Conservation (phyloP, 2,797 vertebrate genomes). For the Chelidonichthys spinosus region DNA sequence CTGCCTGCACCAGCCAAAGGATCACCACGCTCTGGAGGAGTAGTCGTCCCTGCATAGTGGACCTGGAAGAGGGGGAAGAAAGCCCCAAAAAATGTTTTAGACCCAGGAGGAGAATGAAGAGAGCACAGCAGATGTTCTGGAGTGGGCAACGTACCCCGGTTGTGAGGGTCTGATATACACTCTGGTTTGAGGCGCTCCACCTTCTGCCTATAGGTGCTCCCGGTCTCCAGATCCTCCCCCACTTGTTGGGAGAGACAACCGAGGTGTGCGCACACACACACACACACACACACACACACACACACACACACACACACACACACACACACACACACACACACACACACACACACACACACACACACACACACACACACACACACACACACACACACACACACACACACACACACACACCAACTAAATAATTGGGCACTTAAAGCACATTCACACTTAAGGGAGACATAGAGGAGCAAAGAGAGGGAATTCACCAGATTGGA, state of each 20-base stretch:
- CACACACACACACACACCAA: conserved; percentile 55
- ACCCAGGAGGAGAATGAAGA: conserved; percentile 36
- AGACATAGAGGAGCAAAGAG: conserved; percentile 56
- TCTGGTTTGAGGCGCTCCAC: conserved; percentile 66
- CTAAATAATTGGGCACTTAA: conserved; percentile 71
- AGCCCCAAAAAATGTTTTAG: neutral
- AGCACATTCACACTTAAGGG: conserved; percentile 71
- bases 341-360: conserved; percentile 49
- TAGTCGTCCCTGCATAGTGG: conserved; percentile 72
- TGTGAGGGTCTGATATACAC: conserved; percentile 73
- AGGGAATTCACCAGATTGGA: conserved; percentile 44
- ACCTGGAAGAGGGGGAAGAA: conserved; percentile 31
- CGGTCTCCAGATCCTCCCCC: conserved; percentile 35
- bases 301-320: conserved; percentile 56
- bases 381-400: conserved; percentile 54
- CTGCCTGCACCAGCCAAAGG: conserved; percentile 74
- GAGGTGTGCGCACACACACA: conserved; percentile 46
- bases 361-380: conserved; percentile 56
- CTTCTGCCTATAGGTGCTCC: conserved; percentile 42
- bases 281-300: conserved; percentile 56
- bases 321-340: conserved; percentile 57
- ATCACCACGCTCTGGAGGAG: conserved; percentile 70
- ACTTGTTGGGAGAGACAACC: conserved; percentile 30
- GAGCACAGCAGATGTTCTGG: conserved; percentile 24
- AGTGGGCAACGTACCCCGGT: conserved; percentile 42